These are phyloP conservation scores for Gortyna flavago DNA, from an alignment of 2,888 invertebrate species.

Conservation along the genomic window DNA sequence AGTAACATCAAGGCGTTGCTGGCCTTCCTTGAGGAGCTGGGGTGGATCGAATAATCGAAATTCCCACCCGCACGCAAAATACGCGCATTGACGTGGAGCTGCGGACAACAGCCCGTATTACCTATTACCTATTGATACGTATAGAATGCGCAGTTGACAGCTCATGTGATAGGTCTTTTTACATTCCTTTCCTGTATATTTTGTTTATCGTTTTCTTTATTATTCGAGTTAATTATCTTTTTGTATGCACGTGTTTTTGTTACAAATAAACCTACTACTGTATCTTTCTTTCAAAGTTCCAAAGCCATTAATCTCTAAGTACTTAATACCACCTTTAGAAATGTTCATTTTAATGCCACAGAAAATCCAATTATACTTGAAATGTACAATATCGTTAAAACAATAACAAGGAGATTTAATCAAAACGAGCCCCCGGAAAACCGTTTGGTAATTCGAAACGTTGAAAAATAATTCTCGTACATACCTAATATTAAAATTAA, in stretches of 20 bases:
- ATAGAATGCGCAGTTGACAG: too few species aligned
- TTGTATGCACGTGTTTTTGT: not conserved
- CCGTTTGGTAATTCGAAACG: constrained; percentile 14
- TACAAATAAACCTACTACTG: not conserved
- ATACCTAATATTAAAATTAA: constrained; percentile 66
- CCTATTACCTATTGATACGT: too few species aligned
- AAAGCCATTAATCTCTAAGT: not conserved
- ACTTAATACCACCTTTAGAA: not conserved
- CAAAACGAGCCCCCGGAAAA: constrained; percentile 1
- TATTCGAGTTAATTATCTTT: not conserved
- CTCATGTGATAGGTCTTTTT: too few species aligned
- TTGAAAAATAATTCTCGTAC: constrained; percentile 32
- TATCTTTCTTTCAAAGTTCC: not conserved
- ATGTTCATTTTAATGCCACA: not conserved
- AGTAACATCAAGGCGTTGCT: too few species aligned
- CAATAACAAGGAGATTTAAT: constrained; percentile 25
- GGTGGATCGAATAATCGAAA: too few species aligned
- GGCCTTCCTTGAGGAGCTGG: too few species aligned
- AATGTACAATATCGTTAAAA: constrained; percentile 21
- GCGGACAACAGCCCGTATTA: too few species aligned
- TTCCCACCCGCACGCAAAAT: too few species aligned
- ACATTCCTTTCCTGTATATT: not conserved
- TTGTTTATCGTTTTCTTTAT: not conserved
- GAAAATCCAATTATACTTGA: constrained; percentile 11
- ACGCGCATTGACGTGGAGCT: too few species aligned